Base-by-base conservation (phyloP, 2,888 invertebrate species). In the Ceramica pisi region DNA sequence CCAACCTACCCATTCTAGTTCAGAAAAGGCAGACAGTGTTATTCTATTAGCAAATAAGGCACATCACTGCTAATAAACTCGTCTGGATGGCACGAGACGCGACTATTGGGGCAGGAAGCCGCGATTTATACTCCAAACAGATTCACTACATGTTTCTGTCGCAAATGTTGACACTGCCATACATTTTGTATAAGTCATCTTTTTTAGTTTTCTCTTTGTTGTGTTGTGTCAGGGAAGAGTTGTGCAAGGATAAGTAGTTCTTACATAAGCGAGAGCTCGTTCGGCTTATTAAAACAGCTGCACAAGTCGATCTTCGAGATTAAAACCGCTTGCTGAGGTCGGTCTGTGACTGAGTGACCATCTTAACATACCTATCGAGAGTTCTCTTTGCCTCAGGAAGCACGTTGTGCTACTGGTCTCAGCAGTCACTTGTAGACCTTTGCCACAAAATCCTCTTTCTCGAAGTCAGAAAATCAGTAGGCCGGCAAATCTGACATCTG, bases 21-120 rank as follows among this genome's bases (percentile, higher is more conserved):
- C 26, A 26, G 4, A 26, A 4, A 26, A 26, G 4, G 4, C 26
- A 26, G 26, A 26, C 26, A 26, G 26, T 26, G 26, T 2, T 3
- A 55, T 38, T 19, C 6, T 60, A 46, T 68, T 21, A 56, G 44
- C 14, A 35, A 48, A 70, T 51, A 16, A 19, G 16, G 12, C 19
- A 8, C 82, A 82, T 69, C 82, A 70, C 82, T 82, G 78, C 3
- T 55, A 78, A 61, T 75, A 66, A 65, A 26, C 19, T 31, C 46
- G 80, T 68, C 76, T 68, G 26, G 41, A n/a, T 26, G 56, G 50
- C 73, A 75, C 73, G 69, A 74, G 67, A 56, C 53, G 0, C 16
- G 1, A 61, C 48, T 68, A 81, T 83, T 81, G 70, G 69, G 78
- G 21, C 72, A 80, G 80, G 83, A 83, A 71, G 80, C 60, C 38